phyloP scores from a whole-genome alignment of 2,113 vertebrate species.

The Catagonus wagneri region DNA sequence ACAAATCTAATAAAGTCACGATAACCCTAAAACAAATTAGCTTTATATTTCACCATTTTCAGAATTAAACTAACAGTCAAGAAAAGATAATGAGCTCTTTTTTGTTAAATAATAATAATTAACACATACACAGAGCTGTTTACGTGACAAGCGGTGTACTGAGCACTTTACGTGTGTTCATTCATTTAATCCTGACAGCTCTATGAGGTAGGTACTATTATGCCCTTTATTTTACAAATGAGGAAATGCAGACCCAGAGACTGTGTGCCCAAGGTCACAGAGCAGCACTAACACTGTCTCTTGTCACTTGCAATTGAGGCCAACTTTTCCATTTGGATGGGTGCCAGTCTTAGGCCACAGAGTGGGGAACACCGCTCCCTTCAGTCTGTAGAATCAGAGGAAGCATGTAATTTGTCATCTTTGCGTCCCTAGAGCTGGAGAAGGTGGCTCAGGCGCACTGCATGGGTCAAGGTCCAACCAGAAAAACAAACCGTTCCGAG shows the following conservation, averaged over 20 bases:
- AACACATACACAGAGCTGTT: neutral
- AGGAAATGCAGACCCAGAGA: neutral
- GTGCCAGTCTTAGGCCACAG: neutral
- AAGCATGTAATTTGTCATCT: neutral
- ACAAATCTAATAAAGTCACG: conserved; percentile 70
- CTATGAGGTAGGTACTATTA: neutral
- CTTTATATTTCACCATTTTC: conserved; percentile 62
- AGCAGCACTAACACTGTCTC: neutral
- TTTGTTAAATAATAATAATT: neutral
- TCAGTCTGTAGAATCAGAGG: neutral
- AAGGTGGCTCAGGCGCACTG: neutral
- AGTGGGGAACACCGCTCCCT: neutral
- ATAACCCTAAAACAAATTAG: conserved; percentile 64
- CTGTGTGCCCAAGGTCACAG: neutral
- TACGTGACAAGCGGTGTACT: neutral
- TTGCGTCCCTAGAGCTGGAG: neutral
- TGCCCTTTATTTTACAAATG: conserved; percentile 4
- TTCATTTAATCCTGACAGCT: neutral
- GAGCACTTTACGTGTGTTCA: neutral
- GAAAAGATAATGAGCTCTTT: neutral
- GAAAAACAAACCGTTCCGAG: conserved; percentile 1
- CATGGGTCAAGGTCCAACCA: neutral
- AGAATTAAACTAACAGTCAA: conserved; percentile 60
- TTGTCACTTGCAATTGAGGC: neutral
- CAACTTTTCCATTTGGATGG: neutral